Conservation (phyloP, 2,797 vertebrate species). For the Lycodopsis pacificus region DNA sequence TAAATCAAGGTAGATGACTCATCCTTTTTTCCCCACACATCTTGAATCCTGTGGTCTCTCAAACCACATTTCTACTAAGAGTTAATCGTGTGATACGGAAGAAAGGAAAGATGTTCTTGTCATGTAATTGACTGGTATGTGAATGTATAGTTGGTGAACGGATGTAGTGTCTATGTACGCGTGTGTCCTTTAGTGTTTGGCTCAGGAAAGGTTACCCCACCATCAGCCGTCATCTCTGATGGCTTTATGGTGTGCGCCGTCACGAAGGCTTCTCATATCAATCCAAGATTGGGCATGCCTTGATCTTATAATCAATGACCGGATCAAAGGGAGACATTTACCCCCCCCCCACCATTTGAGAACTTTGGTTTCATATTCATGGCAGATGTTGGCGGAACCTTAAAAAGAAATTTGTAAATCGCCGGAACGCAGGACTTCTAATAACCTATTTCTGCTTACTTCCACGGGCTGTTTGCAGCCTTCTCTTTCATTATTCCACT, state of each 20-base stretch:
- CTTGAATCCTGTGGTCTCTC: neutral
- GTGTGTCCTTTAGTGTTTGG: slow-evolving; percentile 1
- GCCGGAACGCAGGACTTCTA: slow-evolving; percentile 30
- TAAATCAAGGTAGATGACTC: slow-evolving; percentile 26
- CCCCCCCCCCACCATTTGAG: slow-evolving; percentile 45
- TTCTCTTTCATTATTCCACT: slow-evolving; percentile 42
- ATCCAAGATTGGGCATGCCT: slow-evolving; percentile 29
- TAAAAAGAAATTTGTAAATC: slow-evolving; percentile 44
- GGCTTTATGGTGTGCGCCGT: slow-evolving; percentile 43
- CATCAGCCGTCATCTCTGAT: slow-evolving; percentile 34
- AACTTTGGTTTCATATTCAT: slow-evolving; percentile 66
- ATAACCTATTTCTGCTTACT: slow-evolving; percentile 54
- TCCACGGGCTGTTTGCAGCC: slow-evolving; percentile 34
- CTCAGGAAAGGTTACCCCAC: slow-evolving; percentile 4
- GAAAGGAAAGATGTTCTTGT: slow-evolving; percentile 17
- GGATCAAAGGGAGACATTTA: slow-evolving; percentile 59
- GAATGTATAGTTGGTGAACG: slow-evolving; percentile 43
- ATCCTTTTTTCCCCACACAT: neutral
- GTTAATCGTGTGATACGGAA: neutral
- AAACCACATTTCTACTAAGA: slow-evolving; percentile 9
- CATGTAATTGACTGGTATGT: slow-evolving; percentile 26
- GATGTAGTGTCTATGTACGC: neutral
- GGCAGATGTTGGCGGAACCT: slow-evolving; percentile 68
- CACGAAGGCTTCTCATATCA: slow-evolving; percentile 51
- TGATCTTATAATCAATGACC: slow-evolving; percentile 48